Evolutionary conservation across 1,140 invertebrate species (phyloP), one percentile per base, ranked within the genome.

Genomic region (Chlorops oryzae): DNA sequence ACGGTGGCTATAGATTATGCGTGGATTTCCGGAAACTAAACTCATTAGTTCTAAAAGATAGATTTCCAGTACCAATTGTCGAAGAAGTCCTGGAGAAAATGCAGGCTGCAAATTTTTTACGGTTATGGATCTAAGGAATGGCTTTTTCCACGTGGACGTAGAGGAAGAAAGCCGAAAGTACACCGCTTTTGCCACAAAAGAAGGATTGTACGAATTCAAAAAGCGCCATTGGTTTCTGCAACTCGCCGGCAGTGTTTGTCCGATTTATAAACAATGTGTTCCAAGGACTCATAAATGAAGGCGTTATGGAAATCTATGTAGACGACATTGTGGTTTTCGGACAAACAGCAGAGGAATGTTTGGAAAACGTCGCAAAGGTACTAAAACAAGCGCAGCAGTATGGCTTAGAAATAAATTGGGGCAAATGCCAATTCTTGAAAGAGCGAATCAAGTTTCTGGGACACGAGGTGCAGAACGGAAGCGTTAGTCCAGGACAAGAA

Each of bases 371-470:
- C 13, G 12, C 21, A 50, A 17, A 10, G 25, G 37, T 56, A 10
- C 37, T 56, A 22, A 22, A 47, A 15, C 17, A 27, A 47, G 47
- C 43, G 12, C 55, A 59, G 40, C 25, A 65, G 50, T 38, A 62
- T 50, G 70, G 70, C 41, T 52, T 78, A 20, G 73, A 75, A 58
- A 23, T 77, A 18, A 69, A 77, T 55, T 70, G 69, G 0, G 57
- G 63, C 15, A 78, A 78, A 62, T 77, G 74, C 47, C 59, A 73
- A 49, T 78, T 78, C 60, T 49, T 74, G 10, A 61, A 61, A 54
- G 58, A 63, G 28, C 65, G 74, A 66, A 57, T 59, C 22, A 37
- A 52, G 12, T 60, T 52, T 51, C 40, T 63, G 6, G 61, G 52
- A 27, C 54, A 63, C 24, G 35, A 53, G 9, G 41, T 61, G n/a